Base-by-base conservation (phyloP, 1,140 invertebrate species). In the Lepidurus arcticus region DNA sequence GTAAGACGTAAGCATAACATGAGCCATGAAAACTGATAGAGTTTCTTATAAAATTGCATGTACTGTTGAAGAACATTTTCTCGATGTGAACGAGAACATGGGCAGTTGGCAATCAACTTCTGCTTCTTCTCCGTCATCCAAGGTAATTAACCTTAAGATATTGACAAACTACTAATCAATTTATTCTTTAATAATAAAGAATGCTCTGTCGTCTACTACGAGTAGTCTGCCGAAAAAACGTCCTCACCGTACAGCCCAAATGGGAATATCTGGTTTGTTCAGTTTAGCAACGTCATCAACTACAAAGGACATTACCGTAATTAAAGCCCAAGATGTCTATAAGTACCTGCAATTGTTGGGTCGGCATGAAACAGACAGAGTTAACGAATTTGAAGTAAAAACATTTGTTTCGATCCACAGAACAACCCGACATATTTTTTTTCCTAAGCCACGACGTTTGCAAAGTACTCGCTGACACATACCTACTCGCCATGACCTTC, bases 401-500 rank as follows among this genome's bases (percentile, higher is more conserved):
- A 9, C 8, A 65, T 16, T 1, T 65, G 7, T 16, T 65, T 34
- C 0, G 34, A 34, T 34, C 34, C 34, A 65, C 13, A 65, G 53
- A 65, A 21, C 9, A 65, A 65, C 53, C 53, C 53, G 53, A 65
- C 0, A 65, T 65, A 11, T 65, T 65, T 21, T 21, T 65, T 7
- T 65, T 87, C 80, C 82, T 87, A 4, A 78, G 83, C 65, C 77
- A 80, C 21, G 86, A 87, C 80, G 81, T 81, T 65, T 87, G 86
- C 75, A 82, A 78, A 43, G 80, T 82, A 65, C 81, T 85, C 73
- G 86, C 86, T 24, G 86, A 87, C 81, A 86, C 88, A 83, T 89
- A 89, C 83, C 83, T 89, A 7, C 81, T 90, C 44, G 88, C 88
- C 6, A 89, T 89, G 87, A 87, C 88, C 6, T 89, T 89, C 84